A percentile compares a stretch with the other conserved stretches of the same genome.
Evolutionary conservation across 1,140 invertebrate species (phyloP).

Genomic region (Panagrolaimus sp.): DNA sequence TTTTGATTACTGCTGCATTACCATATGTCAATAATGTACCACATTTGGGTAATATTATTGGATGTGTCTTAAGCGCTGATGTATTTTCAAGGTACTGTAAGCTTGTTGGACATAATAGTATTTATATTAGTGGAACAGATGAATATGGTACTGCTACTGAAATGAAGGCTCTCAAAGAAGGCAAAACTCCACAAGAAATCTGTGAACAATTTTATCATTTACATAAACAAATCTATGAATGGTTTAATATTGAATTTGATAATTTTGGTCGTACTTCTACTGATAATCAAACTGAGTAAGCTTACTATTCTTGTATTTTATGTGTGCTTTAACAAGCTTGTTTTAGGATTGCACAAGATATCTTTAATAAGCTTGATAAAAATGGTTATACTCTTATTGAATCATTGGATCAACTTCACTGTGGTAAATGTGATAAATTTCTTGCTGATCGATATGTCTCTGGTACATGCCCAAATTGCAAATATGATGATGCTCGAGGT

Average conservation of each 20-base stretch:
- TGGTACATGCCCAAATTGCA: constrained; percentile 89
- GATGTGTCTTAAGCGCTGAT: constrained; percentile 93
- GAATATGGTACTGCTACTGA: constrained; percentile 99
- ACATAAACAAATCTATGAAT: constrained; percentile 86
- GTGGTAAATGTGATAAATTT: constrained; percentile 77
- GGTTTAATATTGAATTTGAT: constrained; percentile 97
- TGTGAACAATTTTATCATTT: constrained; percentile 87
- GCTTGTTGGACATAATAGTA: constrained; percentile 78
- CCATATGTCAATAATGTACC: constrained; percentile 99
- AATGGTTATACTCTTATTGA: constrained; percentile 78
- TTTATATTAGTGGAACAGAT: constrained; percentile 92
- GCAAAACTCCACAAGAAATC: constrained; percentile 79
- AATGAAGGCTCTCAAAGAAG: constrained; percentile 81
- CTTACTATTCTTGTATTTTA: constrained; percentile 26
- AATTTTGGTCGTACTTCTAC: constrained; percentile 94
- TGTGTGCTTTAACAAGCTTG: not conserved
- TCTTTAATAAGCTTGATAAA: constrained; percentile 77
- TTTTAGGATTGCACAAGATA: constrained; percentile 70
- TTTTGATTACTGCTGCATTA: constrained; percentile 87
- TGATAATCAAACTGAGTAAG: constrained; percentile 81
- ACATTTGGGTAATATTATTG: constrained; percentile 97
- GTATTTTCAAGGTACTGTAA: constrained; percentile 93
- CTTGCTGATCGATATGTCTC: constrained; percentile 82
- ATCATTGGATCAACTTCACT: constrained; percentile 82
- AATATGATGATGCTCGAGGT: constrained; percentile 85